Evolutionary conservation across 2,888 invertebrate species (phyloP).

Genomic region (Pherbina coryleti): DNA sequence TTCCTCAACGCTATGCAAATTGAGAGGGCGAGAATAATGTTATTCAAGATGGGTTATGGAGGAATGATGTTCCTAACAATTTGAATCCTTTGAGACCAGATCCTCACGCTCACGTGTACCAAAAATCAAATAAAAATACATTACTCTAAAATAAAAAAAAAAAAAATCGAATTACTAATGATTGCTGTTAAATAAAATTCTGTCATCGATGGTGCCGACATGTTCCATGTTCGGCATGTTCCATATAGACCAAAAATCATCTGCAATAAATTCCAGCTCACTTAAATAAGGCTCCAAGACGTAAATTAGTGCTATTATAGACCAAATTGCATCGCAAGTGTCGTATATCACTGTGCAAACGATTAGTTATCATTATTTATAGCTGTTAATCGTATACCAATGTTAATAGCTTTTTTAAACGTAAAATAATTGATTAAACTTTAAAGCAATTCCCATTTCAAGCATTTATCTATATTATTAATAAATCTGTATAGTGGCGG

Average conservation of each 20-base stretch:
- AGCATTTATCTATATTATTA: too few relatives aligned
- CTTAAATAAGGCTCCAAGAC: slow-evolving; percentile 11
- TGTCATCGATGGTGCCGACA: slow-evolving; percentile 40
- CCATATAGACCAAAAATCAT: slow-evolving; percentile 41
- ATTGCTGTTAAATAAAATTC: too few relatives aligned
- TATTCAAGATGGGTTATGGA: not conserved
- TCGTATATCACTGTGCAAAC: slow-evolving; percentile 37
- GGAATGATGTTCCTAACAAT: not conserved
- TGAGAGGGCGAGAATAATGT: not conserved
- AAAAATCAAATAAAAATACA: too few relatives aligned
- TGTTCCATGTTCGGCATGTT: slow-evolving; percentile 52
- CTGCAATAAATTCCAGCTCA: slow-evolving; percentile 7
- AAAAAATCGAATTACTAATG: too few relatives aligned
- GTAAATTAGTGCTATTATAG: slow-evolving; percentile 17
- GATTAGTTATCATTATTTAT: too few relatives aligned
- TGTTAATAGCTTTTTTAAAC: too few relatives aligned
- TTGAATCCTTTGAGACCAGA: not conserved
- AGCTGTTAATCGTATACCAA: too few relatives aligned
- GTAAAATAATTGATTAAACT: too few relatives aligned
- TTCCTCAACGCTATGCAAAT: not conserved
- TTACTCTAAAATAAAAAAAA: too few relatives aligned
- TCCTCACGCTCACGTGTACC: too few relatives aligned
- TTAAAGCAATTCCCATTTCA: too few relatives aligned
- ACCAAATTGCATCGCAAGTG: slow-evolving; percentile 40
- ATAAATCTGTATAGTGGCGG: too few relatives aligned